A percentile compares a stretch with the other conserved stretches of the same genome.
Conservation (phyloP, 2,797 vertebrate species). For the Cyprinella venusta region DNA sequence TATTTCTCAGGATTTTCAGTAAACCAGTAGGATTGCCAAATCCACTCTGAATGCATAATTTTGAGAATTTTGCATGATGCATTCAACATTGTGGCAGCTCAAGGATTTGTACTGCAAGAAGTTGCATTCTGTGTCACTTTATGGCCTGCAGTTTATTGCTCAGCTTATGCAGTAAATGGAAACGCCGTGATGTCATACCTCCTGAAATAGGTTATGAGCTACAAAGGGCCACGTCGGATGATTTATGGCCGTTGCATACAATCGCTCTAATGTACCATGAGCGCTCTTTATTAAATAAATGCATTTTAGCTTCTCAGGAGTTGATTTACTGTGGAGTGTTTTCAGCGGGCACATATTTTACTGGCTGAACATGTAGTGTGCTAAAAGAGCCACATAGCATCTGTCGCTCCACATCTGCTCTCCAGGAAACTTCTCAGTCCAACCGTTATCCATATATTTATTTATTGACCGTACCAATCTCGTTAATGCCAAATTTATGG, state of each 20-base stretch:
- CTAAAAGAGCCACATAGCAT: constrained; percentile 46
- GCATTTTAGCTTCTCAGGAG: constrained; percentile 59
- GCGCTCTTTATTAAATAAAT: constrained; percentile 63
- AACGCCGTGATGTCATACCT: constrained; percentile 65
- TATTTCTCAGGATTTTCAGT: constrained; percentile 23
- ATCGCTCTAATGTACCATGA: constrained; percentile 60
- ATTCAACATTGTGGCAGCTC: constrained; percentile 30
- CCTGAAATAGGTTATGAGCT: constrained; percentile 62
- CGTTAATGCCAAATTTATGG: constrained; percentile 41
- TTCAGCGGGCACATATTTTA: constrained; percentile 50
- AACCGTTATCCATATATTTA: constrained; percentile 46
- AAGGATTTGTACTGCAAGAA: constrained; percentile 56
- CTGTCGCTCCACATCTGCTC: constrained; percentile 61
- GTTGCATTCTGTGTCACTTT: constrained; percentile 58
- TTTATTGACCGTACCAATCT: constrained; percentile 40
- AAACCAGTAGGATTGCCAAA: constrained; percentile 10
- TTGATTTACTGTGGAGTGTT: constrained; percentile 63
- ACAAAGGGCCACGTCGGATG: constrained; percentile 59
- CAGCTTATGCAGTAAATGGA: constrained; percentile 62
- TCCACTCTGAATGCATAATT: constrained; percentile 10
- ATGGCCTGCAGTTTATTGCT: constrained; percentile 61
- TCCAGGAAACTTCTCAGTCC: constrained; percentile 67
- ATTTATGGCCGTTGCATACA: constrained; percentile 66
- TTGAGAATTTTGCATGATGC: constrained; percentile 26
- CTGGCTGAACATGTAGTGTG: constrained; percentile 39